Percentiles rank a stretch among this genome's conserved stretches.
These are phyloP conservation scores for Dipodomys ordii DNA, from an alignment of 2,113 vertebrate species.

Conservation along the genomic window DNA sequence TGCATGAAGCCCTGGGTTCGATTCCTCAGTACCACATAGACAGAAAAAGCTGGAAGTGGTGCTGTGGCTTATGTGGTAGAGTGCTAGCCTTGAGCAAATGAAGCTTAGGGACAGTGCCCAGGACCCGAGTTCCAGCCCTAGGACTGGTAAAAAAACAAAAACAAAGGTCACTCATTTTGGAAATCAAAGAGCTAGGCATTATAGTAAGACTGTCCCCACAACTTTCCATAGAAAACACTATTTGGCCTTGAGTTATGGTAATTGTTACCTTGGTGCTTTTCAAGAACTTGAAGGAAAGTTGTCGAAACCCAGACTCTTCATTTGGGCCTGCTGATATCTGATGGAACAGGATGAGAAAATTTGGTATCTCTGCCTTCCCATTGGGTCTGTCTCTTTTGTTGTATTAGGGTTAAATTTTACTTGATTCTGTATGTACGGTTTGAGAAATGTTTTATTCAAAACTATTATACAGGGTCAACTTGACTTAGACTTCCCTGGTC, in stretches of 20 bases:
- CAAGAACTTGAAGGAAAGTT: too few species aligned
- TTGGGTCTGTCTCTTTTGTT: not conserved
- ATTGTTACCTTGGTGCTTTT: not conserved
- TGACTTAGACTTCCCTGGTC: not conserved
- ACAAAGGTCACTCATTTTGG: not conserved
- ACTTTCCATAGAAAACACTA: not conserved
- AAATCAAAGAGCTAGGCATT: not conserved
- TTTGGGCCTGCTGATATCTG: not conserved
- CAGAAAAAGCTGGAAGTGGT: too few species aligned
- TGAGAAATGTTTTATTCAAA: not conserved
- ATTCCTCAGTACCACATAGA: too few species aligned
- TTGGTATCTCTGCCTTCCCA: not conserved
- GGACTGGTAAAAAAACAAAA: too few species aligned
- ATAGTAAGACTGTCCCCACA: too few species aligned
- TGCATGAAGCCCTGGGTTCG: too few species aligned
- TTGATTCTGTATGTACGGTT: not conserved
- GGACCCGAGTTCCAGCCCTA: too few species aligned
- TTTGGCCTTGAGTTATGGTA: too few species aligned
- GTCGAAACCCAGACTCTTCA: not conserved
- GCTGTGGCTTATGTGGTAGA: too few species aligned
- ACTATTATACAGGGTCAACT: not conserved
- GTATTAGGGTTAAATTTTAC: not conserved
- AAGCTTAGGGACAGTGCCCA: too few species aligned
- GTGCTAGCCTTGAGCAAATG: too few species aligned
- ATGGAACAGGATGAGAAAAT: too few species aligned